Base-by-base conservation (phyloP, 2,797 vertebrate species). In the Darevskia mixta region DNA sequence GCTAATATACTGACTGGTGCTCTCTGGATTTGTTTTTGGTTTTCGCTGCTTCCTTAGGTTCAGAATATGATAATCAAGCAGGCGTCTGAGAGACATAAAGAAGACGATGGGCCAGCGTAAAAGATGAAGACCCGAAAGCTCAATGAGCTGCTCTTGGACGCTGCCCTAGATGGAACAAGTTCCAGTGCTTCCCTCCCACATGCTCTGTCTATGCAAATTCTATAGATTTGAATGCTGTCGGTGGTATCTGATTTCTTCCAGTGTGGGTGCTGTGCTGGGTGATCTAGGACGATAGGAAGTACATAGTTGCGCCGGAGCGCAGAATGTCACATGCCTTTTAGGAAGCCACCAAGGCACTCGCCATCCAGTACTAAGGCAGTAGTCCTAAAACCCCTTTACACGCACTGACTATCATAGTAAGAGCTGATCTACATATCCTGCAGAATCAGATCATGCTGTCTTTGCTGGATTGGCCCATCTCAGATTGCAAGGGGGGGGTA, bases 31-130 rank as follows among this genome's bases (percentile, higher is more conserved):
- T 1, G 38, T 75, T 29, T 71, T 69, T 13, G 45, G 32, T 83
- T 77, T 93, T 91, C 93, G 89, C 17, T 20, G 84, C 87, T 90
- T 91, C 38, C 41, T 23, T 64, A 96, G 96, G 93, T 96, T 64
- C 95, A 96, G 90, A 85, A 93, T 78, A 93, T 95, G 95, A 96
- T 96, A 79, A 80, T 80, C 38, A 94, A 23, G n/a, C 87, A 88
- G 58, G 32, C 18, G 1, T 18, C 35, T 18, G 17, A 35, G 35
- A 35, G 20, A 64, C 76, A 11, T 7, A 5, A 29, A 0, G 72
- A 89, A 23, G 15, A 88, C 49, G 81, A 86, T 0, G 11, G 43
- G 84, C 77, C 91, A 66, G 38, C 1, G 0, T 7, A 45, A 88
- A 9, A 0, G 43, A 82, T 64, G 87, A 73, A 87, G 38, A 88